phyloP scores from a whole-genome alignment of 2,797 vertebrate species.

The Psittacula derbiana region DNA sequence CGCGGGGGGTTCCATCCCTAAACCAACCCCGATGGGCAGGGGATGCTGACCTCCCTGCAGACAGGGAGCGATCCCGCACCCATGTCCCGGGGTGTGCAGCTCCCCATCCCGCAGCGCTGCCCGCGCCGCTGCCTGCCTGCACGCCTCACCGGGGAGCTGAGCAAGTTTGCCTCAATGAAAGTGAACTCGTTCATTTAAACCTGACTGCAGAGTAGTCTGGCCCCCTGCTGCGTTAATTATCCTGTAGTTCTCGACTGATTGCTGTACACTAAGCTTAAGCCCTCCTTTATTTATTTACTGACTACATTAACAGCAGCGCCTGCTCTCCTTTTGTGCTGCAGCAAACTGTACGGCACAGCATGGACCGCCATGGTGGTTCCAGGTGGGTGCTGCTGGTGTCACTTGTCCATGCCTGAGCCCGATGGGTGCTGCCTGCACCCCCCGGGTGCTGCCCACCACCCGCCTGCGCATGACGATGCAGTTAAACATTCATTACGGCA shows the following conservation, averaged over 20 bases:
- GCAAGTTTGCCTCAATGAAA: constrained; percentile 70
- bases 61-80: rapidly evolving
- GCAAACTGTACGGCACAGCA: background rate
- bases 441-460: rapidly evolving
- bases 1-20: background rate
- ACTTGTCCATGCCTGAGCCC: rapidly evolving
- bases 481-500: rapidly evolving
- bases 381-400: background rate
- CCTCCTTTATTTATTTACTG: constrained; percentile 84
- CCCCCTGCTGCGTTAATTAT: constrained; percentile 80
- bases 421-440: rapidly evolving
- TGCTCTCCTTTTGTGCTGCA: constrained; percentile 16
- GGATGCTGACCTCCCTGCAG: rapidly evolving
- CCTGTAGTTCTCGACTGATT: constrained; percentile 79
- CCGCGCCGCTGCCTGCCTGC: background rate
- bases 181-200: constrained; percentile 79
- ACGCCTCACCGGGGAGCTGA: constrained; percentile 42
- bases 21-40: rapidly evolving
- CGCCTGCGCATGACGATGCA: rapidly evolving
- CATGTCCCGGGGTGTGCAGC: rapidly evolving
- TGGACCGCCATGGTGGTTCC: background rate
- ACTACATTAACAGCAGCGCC: constrained; percentile 79
- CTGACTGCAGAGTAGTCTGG: constrained; percentile 72
- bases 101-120: background rate
- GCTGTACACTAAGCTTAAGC: constrained; percentile 80